Conservation (phyloP, 2,113 vertebrate species). For the Datnioides undecimradiatus region DNA sequence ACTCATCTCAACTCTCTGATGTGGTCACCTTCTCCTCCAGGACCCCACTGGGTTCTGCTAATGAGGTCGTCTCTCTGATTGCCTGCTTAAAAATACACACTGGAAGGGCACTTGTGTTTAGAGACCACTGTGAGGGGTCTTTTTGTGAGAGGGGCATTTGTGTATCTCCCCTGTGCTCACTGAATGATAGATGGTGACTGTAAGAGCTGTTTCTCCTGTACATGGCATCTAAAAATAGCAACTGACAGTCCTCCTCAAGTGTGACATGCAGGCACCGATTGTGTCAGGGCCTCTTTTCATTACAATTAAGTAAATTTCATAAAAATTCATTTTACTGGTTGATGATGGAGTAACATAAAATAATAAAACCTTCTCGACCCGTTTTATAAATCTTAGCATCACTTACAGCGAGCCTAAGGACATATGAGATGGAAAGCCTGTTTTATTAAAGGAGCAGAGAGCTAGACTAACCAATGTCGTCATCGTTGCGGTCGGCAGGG, state of each 20-base stretch:
- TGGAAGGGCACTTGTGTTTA: constrained; percentile 50
- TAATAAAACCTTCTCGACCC: neutral
- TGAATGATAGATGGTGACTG: constrained; percentile 45
- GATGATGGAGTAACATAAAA: neutral
- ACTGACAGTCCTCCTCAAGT: too few species aligned
- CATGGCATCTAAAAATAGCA: constrained; percentile 28
- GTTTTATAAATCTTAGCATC: neutral
- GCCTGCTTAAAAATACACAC: constrained; percentile 49
- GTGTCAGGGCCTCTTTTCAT: neutral
- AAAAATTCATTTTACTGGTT: neutral
- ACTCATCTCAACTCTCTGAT: constrained; percentile 59
- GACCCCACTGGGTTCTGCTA: constrained; percentile 53
- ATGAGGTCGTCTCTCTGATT: constrained; percentile 57
- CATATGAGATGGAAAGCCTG: neutral
- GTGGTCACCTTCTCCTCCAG: constrained; percentile 61
- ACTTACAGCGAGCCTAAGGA: neutral
- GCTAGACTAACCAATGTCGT: constrained; percentile 90
- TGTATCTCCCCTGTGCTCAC: constrained; percentile 23
- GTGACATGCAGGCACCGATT: neutral
- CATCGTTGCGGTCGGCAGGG: constrained; percentile 94
- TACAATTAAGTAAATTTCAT: neutral
- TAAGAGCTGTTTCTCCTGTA: neutral
- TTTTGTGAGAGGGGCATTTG: constrained; percentile 8
- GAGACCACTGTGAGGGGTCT: constrained; percentile 27
- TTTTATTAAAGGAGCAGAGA: neutral